phyloP scores from a whole-genome alignment of 2,113 vertebrate genomes.

The Connochaetes taurinus region DNA sequence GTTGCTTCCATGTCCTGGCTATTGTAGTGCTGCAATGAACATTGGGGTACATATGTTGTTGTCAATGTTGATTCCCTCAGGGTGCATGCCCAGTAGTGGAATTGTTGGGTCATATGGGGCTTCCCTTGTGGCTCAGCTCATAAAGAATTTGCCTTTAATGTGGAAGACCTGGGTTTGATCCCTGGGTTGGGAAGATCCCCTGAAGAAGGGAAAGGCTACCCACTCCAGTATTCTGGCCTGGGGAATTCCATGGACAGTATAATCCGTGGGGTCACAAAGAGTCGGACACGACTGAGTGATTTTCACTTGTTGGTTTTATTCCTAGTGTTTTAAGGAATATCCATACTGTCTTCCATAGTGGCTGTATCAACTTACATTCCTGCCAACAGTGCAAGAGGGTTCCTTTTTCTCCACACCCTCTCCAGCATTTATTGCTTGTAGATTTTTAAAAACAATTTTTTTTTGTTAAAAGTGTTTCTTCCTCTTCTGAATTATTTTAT shows the following conservation, averaged over 20 bases:
- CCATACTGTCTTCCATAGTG: background rate
- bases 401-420: background rate
- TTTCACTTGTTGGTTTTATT: background rate
- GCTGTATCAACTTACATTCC: background rate
- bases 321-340: background rate
- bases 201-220: background rate
- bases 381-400: background rate
- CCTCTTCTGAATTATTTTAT: background rate
- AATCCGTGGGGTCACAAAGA: background rate
- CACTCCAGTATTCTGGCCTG: background rate
- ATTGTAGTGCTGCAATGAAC: background rate
- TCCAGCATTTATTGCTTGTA: background rate
- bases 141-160: background rate
- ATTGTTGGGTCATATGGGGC: background rate
- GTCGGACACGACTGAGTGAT: rapidly evolving
- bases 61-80: background rate
- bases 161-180: background rate
- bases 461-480: background rate
- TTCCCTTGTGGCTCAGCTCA: background rate
- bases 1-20: background rate
- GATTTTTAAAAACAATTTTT: background rate
- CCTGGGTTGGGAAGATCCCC: background rate
- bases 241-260: background rate
- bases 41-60: background rate
- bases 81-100: background rate